Percentiles rank a stretch among this genome's conserved stretches.
Conservation (phyloP, 2,888 invertebrate genomes). For the Drosophila quasianomalipes region DNA sequence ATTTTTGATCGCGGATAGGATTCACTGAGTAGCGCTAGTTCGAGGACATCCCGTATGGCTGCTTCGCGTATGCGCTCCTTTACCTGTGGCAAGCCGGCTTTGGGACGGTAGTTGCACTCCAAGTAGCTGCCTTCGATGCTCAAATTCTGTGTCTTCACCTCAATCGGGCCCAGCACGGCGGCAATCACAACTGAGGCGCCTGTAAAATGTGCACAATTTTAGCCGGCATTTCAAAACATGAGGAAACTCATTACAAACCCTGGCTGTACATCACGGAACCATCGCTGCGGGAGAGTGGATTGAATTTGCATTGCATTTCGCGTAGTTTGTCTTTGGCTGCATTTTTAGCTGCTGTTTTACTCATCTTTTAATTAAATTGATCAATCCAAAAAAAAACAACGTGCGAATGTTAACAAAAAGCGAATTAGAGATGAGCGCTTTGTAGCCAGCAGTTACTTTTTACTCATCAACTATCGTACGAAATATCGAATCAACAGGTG, state of each 20-base stretch:
- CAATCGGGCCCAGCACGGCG: slow-evolving; percentile 93
- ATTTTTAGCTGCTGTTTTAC: slow-evolving; percentile 8
- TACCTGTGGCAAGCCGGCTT: slow-evolving; percentile 90
- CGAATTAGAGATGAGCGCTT: slow-evolving; percentile 31
- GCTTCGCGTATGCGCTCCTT: slow-evolving; percentile 91
- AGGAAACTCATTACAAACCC: slow-evolving; percentile 86
- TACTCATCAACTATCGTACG: neutral
- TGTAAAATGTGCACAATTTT: slow-evolving; percentile 77
- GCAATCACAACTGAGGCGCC: slow-evolving; percentile 92
- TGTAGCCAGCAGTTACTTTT: slow-evolving; percentile 15
- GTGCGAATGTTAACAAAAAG: slow-evolving; percentile 46
- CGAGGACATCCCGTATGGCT: slow-evolving; percentile 91
- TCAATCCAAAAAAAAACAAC: slow-evolving; percentile 37
- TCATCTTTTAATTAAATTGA: slow-evolving; percentile 44
- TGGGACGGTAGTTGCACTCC: slow-evolving; percentile 92
- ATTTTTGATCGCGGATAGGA: slow-evolving; percentile 93
- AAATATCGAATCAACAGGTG: slow-evolving; percentile 33
- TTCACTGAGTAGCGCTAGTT: slow-evolving; percentile 89
- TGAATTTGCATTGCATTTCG: slow-evolving; percentile 89
- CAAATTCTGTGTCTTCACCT: slow-evolving; percentile 91
- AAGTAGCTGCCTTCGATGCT: slow-evolving; percentile 91
- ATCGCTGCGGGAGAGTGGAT: slow-evolving; percentile 90
- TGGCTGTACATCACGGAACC: slow-evolving; percentile 92
- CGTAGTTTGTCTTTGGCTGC: slow-evolving; percentile 73
- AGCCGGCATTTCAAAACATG: slow-evolving; percentile 12